Base-by-base conservation (phyloP, 2,888 invertebrate genomes). In the Phragmatobia fuliginosa region DNA sequence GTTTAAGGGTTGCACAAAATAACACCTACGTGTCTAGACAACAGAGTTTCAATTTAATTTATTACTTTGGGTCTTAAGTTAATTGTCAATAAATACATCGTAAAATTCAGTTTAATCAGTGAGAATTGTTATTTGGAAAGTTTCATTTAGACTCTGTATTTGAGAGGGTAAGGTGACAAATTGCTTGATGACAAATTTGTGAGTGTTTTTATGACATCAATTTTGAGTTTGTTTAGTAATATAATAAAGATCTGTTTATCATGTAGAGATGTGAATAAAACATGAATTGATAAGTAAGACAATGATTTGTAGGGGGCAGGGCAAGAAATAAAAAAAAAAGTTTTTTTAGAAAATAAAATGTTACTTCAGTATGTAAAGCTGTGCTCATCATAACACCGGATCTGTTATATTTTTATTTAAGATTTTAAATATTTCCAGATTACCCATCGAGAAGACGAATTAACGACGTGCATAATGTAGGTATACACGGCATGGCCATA, bases 41-140 rank as follows among this genome's bases (percentile, higher is more conserved):
- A 70, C 33, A 66, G n/a, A 36, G 65, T 41, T 79, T 67, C 56
- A 68, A 67, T 60, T 70, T 69, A 81, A 70, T 64, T 70, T 76
- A 80, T 70, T 61, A 58, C 70, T 70, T 62, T 67, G 70, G 71
- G 77, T 80, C 77, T 79, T 66, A 70, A 76, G 75, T 85, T 87
- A 84, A 84, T 82, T 78, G 81, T 67, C 79, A 71, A 74, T 87
- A 87, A 87, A 87, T 85, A 87, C 73, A 73, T 77, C 66, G 76
- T 84, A 84, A 85, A 87, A 79, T 75, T 81, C 80, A 78, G 77
- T 79, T 79, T 79, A 76, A 76, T 71, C 71, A 74, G 69, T 67
- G n/a, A 62, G 62, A 32, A 62, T 31, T 41, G 41, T 31, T 33
- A 7, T 32, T 33, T 1, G 8, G 7, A 41, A 62, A 49, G 14